Evolutionary conservation across 2,797 vertebrate genomes (phyloP).

Genomic region (Scarus forsteni): DNA sequence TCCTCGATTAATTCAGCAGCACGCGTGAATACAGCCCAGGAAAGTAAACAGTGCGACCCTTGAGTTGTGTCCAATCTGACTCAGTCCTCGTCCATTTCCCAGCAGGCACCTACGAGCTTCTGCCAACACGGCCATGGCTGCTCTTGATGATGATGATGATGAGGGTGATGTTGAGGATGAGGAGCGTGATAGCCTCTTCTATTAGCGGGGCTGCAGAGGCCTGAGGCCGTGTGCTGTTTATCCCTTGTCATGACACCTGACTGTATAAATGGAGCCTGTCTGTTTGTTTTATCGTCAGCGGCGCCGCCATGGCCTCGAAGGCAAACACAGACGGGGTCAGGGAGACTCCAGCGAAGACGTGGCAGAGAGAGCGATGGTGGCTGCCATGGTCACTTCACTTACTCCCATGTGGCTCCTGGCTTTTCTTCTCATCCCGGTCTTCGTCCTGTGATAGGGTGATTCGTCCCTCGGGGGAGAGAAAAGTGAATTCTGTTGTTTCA

Average conservation of each 20-base stretch:
- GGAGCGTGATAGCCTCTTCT: conserved; percentile 62
- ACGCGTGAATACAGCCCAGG: conserved; percentile 61
- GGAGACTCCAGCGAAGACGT: conserved; percentile 71
- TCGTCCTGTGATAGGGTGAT: conserved; percentile 64
- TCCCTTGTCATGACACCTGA: conserved; percentile 82
- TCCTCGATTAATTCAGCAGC: conserved; percentile 74
- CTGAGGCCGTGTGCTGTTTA: conserved; percentile 68
- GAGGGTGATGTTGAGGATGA: conserved; percentile 62
- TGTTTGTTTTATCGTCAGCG: conserved; percentile 80
- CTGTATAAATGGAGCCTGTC: conserved; percentile 80
- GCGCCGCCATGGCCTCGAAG: conserved; percentile 65
- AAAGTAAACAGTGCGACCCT: conserved; percentile 67
- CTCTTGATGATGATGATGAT: conserved; percentile 69
- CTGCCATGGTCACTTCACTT: conserved; percentile 77
- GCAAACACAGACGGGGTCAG: conserved; percentile 74
- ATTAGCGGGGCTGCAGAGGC: conserved; percentile 61
- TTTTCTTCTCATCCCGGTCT: conserved; percentile 50
- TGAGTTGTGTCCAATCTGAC: conserved; percentile 71
- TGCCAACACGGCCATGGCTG: conserved; percentile 52
- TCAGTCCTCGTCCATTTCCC: conserved; percentile 57
- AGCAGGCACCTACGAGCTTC: conserved; percentile 62
- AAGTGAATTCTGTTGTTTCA: conserved; percentile 72
- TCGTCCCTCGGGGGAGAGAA: conserved; percentile 51
- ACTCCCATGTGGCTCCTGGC: conserved; percentile 74
- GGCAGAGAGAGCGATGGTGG: conserved; percentile 79